These are phyloP conservation scores for Syngnathus rostellatus DNA, from an alignment of 2,797 vertebrate species.

Conservation along the genomic window DNA sequence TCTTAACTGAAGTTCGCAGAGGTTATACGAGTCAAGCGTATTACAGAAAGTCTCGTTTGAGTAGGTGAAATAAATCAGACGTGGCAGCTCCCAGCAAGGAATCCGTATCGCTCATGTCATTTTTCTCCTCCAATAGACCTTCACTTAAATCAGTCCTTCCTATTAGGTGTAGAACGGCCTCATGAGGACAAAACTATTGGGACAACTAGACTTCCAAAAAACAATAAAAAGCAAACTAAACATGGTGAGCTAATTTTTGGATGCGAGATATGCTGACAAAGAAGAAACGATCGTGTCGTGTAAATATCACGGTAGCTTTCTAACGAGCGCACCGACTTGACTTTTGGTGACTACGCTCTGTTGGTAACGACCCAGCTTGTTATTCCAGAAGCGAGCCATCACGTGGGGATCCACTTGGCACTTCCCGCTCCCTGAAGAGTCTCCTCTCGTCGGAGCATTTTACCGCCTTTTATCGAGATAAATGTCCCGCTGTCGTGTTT, in stretches of 20 bases:
- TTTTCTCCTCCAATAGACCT: neutral
- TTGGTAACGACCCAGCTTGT: conserved; percentile 42
- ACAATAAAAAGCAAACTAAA: neutral
- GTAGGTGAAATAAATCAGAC: conserved; percentile 29
- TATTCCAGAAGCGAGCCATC: conserved; percentile 44
- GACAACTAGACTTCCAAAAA: neutral
- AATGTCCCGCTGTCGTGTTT: conserved; percentile 20
- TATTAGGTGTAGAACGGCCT: conserved; percentile 27
- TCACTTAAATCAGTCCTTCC: conserved; percentile 19
- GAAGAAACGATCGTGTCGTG: neutral
- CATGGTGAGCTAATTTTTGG: neutral
- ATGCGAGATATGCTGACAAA: neutral
- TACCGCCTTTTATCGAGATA: conserved; percentile 24
- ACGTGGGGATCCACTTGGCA: conserved; percentile 59
- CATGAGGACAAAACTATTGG: conserved; percentile 7
- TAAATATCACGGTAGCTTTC: neutral
- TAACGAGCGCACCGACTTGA: conserved; percentile 29
- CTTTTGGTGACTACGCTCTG: conserved; percentile 31
- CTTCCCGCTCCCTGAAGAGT: conserved; percentile 47
- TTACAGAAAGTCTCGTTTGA: conserved; percentile 8
- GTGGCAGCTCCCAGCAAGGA: conserved; percentile 16
- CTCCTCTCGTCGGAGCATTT: conserved; percentile 26
- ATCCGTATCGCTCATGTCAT: conserved; percentile 16
- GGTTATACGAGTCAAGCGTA: conserved; percentile 16
- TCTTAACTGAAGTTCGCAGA: conserved; percentile 8